Percentiles rank a stretch among this genome's conserved stretches.
Evolutionary conservation across 2,797 vertebrate species (phyloP).

Genomic region (Phrynocephalus guinanensis): DNA sequence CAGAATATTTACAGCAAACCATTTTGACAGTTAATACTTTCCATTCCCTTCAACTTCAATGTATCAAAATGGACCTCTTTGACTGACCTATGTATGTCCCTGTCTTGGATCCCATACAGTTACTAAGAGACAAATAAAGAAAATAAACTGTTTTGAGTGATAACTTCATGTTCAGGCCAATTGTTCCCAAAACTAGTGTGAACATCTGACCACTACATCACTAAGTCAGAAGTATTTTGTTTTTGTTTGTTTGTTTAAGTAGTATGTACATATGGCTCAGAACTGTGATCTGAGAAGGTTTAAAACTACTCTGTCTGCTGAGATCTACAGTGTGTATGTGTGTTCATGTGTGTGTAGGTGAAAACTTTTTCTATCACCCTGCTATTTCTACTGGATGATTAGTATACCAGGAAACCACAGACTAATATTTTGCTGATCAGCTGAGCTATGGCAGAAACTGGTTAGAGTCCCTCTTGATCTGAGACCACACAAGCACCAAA

Average conservation of each 20-base stretch:
- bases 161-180: neutral
- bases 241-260: too few species aligned
- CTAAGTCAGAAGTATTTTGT: neutral
- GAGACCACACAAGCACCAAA: neutral
- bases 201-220: neutral
- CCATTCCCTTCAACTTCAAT: slow-evolving; percentile 5
- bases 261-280: neutral
- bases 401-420: neutral
- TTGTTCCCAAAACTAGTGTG: neutral
- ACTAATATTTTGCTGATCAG: neutral
- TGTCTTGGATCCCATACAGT: neutral
- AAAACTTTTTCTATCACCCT: neutral
- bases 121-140: neutral
- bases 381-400: neutral
- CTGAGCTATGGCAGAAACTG: neutral
- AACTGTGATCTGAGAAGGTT: neutral
- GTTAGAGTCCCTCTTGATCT: too few species aligned
- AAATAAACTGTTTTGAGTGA: neutral
- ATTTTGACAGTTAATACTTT: slow-evolving; percentile 19
- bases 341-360: too few species aligned
- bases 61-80: slow-evolving; percentile 7
- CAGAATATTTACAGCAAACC: slow-evolving; percentile 17
- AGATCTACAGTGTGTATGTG: neutral
- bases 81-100: slow-evolving; percentile 2
- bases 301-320: neutral